Evolutionary conservation across 1,140 invertebrate genomes (phyloP), one percentile per base, ranked within the genome.

Genomic region (Proales similis): DNA sequence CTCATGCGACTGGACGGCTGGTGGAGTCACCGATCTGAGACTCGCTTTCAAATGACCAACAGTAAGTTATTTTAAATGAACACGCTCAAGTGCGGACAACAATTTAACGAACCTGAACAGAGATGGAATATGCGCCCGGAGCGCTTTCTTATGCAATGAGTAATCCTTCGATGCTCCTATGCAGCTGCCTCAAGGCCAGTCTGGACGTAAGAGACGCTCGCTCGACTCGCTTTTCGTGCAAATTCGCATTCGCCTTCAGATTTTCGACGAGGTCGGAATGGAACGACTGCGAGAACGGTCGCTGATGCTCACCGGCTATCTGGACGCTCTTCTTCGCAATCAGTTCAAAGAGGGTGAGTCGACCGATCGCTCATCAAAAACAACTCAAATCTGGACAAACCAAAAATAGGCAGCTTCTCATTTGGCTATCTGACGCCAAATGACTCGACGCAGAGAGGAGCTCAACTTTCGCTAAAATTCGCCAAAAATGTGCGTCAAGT

Each of bases 111-210:
- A 24, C 0, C 32, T 26, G 19, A 30, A 14, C 61, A 77, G 76
- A 76, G 30, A 74, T 80, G 66, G 76, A 79, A 30, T 64, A 75
- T 3, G 71, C 68, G 48, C 64, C 68, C 9, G 79, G 80, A 7
- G 76, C 78, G 5, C 70, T 73, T 53, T 74, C 73, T 11, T 82
- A 80, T 67, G 70, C 79, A 51, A 66, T 83, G 6, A 77, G 73
- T 48, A 83, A 82, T 68, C 78, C 82, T 7, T 75, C 82, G 11
- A 77, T 78, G 3, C 67, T 81, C 24, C 68, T 82, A 1, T 73
- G 76, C 45, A 72, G 73, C 12, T 70, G 77, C 27, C 67, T 82
- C 3, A 71, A 79, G 65, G 79, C 79, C 17, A 77, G 76, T 67
- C 65, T 81, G 26, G 72, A 80, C 69, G 78, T 80, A 68, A 68